These are phyloP conservation scores for Caenorhabditis sulstoni DNA, from an alignment of 2,888 invertebrate species.

Conservation along the genomic window DNA sequence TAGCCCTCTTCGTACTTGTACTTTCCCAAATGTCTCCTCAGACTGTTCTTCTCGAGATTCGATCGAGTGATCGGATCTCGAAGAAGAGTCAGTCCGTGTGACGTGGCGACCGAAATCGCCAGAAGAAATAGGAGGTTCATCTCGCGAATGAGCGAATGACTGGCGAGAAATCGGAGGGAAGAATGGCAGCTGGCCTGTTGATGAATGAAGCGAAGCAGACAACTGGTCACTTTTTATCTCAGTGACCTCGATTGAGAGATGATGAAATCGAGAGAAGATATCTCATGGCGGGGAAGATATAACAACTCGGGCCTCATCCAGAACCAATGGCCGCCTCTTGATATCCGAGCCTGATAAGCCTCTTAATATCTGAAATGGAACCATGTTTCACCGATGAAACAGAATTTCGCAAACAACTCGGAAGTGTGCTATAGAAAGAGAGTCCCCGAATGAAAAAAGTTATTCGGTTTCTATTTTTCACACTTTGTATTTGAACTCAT, in stretches of 20 bases:
- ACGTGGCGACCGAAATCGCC: conserved; percentile 16
- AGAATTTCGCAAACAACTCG: too few relatives aligned
- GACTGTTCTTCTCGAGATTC: background rate
- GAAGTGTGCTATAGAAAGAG: too few relatives aligned
- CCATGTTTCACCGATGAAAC: too few relatives aligned
- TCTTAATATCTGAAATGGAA: too few relatives aligned
- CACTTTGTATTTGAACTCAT: too few relatives aligned
- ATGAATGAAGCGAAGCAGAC: conserved; percentile 1
- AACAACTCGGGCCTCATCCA: too few relatives aligned
- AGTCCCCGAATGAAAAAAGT: too few relatives aligned
- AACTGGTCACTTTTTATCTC: conserved; percentile 35
- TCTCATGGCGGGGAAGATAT: too few relatives aligned
- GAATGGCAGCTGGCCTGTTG: conserved; percentile 18
- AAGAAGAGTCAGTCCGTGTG: conserved; percentile 1
- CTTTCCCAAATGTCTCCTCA: conserved; percentile 2
- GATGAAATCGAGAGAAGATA: background rate
- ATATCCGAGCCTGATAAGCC: too few relatives aligned
- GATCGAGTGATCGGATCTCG: conserved; percentile 30
- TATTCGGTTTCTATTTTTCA: too few relatives aligned
- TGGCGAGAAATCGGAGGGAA: background rate
- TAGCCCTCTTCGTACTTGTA: conserved; percentile 52
- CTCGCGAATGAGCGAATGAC: background rate
- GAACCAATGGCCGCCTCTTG: too few relatives aligned
- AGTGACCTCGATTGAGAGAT: conserved; percentile 2
- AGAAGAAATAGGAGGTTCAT: conserved; percentile 26